Evolutionary conservation across 2,888 invertebrate genomes (phyloP).

Genomic region (Callosobruchus maculatus): DNA sequence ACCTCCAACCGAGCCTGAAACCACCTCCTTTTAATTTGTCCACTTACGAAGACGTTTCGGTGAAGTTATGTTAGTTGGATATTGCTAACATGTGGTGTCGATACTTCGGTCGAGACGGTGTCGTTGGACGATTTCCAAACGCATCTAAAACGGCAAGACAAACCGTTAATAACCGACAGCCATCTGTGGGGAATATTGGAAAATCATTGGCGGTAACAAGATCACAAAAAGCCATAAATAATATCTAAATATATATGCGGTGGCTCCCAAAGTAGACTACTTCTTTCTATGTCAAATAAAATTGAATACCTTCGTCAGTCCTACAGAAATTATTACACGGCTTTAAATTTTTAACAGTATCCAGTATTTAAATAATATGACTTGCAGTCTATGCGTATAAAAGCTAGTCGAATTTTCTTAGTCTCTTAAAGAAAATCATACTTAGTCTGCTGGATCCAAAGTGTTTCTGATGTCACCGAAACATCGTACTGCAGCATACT

Average conservation of each 20-base stretch:
- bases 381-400: too few species aligned
- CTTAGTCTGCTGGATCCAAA: too few species aligned
- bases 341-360: too few species aligned
- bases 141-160: conserved; percentile 19
- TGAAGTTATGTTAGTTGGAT: conserved; percentile 1
- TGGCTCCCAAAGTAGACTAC: not conserved
- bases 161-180: not conserved
- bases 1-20: not conserved
- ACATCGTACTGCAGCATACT: too few species aligned
- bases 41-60: not conserved
- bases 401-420: too few species aligned
- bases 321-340: too few species aligned
- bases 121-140: conserved; percentile 20
- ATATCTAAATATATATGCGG: not conserved
- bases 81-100: conserved; percentile 11
- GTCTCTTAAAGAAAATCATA: too few species aligned
- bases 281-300: too few species aligned
- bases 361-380: too few species aligned
- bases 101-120: conserved; percentile 19
- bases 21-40: not conserved
- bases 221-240: not conserved
- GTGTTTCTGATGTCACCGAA: too few species aligned
- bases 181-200: not conserved
- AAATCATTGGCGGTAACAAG: conserved; percentile 2
- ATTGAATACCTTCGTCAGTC: too few species aligned